phyloP scores from a whole-genome alignment of 2,113 vertebrate genomes.

The Turnix velox region DNA sequence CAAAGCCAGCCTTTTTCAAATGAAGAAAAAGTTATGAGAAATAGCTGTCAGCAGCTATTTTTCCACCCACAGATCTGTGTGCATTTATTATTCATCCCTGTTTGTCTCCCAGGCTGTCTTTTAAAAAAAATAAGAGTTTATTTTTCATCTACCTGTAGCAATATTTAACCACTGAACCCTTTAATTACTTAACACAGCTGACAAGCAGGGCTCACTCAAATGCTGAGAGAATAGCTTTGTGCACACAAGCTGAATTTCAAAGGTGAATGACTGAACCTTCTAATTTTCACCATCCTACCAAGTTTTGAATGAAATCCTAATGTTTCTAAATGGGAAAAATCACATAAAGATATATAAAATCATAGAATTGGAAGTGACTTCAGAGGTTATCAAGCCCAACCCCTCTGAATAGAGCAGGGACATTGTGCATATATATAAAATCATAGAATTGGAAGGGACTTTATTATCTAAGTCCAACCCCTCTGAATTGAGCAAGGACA shows the following conservation, averaged over 20 bases:
- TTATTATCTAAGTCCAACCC: too few relatives aligned
- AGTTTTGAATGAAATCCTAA: not conserved
- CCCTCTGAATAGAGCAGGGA: too few relatives aligned
- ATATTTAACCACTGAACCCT: conserved; percentile 62
- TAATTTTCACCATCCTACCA: not conserved
- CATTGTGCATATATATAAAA: too few relatives aligned
- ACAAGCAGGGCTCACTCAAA: not conserved
- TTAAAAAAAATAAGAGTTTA: conserved; percentile 53
- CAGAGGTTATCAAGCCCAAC: too few relatives aligned
- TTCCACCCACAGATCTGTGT: not conserved
- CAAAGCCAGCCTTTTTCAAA: not conserved
- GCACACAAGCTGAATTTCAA: conserved; percentile 1
- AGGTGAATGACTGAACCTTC: not conserved
- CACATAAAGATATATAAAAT: not conserved
- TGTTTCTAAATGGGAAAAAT: not conserved
- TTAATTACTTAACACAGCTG: conserved; percentile 52
- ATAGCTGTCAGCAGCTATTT: conserved; percentile 11
- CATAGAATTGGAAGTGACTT: too few relatives aligned
- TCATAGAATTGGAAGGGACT: too few relatives aligned
- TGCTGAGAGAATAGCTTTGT: not conserved
- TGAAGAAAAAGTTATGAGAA: conserved; percentile 23
- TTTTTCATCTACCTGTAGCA: conserved; percentile 40
- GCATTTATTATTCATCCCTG: conserved; percentile 33
- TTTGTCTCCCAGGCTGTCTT: conserved; percentile 32
- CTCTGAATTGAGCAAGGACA: too few relatives aligned